Evolutionary conservation across 2,797 vertebrate species (phyloP).

Genomic region (Sebastes miniatus): DNA sequence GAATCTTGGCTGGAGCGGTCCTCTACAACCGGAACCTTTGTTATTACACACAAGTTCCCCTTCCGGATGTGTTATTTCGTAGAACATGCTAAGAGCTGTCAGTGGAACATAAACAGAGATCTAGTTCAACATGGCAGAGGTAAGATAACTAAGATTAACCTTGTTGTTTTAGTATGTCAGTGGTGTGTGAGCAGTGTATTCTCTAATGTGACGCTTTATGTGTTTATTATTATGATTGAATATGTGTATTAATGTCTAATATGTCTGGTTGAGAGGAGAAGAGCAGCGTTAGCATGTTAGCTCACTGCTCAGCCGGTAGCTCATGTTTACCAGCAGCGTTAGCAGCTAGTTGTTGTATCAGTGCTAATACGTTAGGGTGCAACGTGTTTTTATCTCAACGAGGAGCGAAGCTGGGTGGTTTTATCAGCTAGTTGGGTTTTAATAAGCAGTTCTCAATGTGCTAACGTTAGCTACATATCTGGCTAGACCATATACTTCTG

Average conservation of each 20-base stretch:
- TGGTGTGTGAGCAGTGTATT: neutral
- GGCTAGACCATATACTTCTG: neutral
- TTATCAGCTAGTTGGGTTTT: too few species aligned
- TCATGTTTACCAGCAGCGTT: neutral
- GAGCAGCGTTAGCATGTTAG: too few species aligned
- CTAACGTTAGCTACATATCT: neutral
- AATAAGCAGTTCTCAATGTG: neutral
- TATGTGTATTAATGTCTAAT: neutral
- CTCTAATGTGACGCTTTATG: rapidly evolving
- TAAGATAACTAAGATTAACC: conserved; percentile 6
- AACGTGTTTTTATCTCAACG: neutral
- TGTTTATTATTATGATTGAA: neutral
- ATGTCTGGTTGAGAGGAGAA: neutral
- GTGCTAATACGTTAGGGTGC: too few species aligned
- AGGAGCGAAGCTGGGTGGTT: neutral
- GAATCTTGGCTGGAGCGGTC: too few species aligned
- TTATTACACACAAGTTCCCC: neutral
- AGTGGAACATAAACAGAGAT: conserved; percentile 51
- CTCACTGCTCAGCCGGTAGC: neutral
- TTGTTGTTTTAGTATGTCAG: rapidly evolving
- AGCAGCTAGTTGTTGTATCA: neutral
- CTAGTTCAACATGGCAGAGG: conserved; percentile 76
- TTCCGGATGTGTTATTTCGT: conserved; percentile 23
- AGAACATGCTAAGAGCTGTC: conserved; percentile 18
- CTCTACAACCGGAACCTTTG: conserved; percentile 36